Evolutionary conservation across 2,888 invertebrate species (phyloP).

Genomic region (Oscheius myriophilus): DNA sequence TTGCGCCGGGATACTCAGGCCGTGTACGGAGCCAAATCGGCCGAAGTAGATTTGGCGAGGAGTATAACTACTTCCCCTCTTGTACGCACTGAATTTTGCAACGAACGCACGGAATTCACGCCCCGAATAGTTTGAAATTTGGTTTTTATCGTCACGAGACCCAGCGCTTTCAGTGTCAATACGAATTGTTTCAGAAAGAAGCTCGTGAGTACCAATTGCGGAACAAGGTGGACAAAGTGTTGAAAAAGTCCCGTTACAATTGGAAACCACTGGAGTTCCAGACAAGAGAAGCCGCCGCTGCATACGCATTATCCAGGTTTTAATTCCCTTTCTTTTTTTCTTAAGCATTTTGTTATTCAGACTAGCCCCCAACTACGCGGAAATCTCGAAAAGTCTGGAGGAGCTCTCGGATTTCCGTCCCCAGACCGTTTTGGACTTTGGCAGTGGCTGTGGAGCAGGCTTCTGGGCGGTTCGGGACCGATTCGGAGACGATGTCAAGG

Average conservation of each 20-base stretch:
- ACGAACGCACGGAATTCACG: no score
- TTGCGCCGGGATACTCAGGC: no score
- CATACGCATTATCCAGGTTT: constrained; percentile 61
- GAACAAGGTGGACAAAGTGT: constrained; percentile 53
- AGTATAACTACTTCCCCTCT: no score
- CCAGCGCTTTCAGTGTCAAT: no score
- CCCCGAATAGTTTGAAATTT: no score
- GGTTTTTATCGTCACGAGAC: no score
- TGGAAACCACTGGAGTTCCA: constrained; percentile 66
- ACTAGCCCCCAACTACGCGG: constrained; percentile 64
- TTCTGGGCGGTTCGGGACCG: constrained; percentile 78
- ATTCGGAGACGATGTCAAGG: constrained; percentile 77
- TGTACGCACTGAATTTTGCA: no score
- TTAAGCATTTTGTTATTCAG: constrained; percentile 32
- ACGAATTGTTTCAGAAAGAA: constrained; percentile 41
- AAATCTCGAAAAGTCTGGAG: constrained; percentile 58
- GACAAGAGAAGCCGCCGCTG: constrained; percentile 50
- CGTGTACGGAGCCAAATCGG: no score
- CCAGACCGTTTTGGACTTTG: constrained; percentile 85
- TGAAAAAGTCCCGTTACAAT: constrained; percentile 60
- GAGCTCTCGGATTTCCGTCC: constrained; percentile 78
- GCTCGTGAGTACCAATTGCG: constrained; percentile 51
- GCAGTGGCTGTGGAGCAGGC: constrained; percentile 86
- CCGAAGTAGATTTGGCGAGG: no score
- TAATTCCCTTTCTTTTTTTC: neutral